Percentiles rank a stretch among this genome's conserved stretches.
phyloP scores from a whole-genome alignment of 2,888 invertebrate species.

The Osedax frankpressi region DNA sequence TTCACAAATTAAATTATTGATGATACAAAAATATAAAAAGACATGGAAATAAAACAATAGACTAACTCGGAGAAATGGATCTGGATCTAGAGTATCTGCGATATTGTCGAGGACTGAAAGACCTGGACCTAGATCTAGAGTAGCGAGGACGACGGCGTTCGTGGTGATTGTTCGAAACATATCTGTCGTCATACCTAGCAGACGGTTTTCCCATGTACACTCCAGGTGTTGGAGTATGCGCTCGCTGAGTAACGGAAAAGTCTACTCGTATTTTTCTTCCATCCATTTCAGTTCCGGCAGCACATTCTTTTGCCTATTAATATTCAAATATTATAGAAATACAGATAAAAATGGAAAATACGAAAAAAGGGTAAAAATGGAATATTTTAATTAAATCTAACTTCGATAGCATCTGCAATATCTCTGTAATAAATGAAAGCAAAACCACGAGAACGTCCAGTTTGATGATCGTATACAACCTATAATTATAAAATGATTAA shows the following conservation, averaged over 20 bases:
- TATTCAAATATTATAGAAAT: too few species aligned
- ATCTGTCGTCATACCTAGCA: background rate
- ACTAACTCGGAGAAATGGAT: background rate
- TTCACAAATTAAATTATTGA: too few species aligned
- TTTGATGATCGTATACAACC: constrained; percentile 77
- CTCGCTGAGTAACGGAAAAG: constrained; percentile 84
- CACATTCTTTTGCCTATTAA: constrained; percentile 71
- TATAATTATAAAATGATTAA: background rate
- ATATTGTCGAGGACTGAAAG: background rate
- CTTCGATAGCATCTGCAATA: constrained; percentile 70
- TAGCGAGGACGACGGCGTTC: background rate
- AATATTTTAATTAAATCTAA: constrained; percentile 25
- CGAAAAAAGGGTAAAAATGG: constrained; percentile 7
- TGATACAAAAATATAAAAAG: too few species aligned
- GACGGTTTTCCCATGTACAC: constrained; percentile 83
- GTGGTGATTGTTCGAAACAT: background rate
- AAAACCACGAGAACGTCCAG: constrained; percentile 84
- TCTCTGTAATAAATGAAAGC: constrained; percentile 85
- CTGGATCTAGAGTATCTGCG: background rate
- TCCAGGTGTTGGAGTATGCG: constrained; percentile 92
- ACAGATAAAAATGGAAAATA: background rate
- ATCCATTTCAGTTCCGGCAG: constrained; percentile 85
- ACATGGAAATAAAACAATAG: too few species aligned
- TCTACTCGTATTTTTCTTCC: constrained; percentile 83
- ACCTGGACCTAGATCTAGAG: background rate